Percentiles rank a stretch among this genome's conserved stretches.
Evolutionary conservation across 1,140 invertebrate genomes (phyloP).

Genomic region (Eupristina koningsbergeri): DNA sequence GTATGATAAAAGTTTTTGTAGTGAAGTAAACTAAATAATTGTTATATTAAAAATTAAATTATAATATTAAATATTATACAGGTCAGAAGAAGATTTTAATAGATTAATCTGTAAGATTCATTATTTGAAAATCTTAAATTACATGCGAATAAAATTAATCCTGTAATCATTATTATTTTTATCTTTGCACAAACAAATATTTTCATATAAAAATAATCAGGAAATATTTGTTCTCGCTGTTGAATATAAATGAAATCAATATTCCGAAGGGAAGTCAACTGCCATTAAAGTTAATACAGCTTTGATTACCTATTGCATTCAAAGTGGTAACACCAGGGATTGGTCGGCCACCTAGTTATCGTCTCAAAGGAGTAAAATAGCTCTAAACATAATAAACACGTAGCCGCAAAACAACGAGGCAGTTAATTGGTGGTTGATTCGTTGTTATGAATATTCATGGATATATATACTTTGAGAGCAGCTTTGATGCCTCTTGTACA

Average conservation of each 20-base stretch:
- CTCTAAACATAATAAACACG: neutral
- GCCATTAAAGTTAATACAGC: neutral
- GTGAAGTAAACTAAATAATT: too few relatives aligned
- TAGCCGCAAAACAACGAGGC: conserved; percentile 10
- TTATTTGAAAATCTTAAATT: neutral
- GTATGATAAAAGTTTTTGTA: too few relatives aligned
- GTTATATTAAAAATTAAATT: too few relatives aligned
- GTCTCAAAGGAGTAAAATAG: neutral
- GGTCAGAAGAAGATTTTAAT: too few relatives aligned
- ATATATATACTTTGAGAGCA: neutral
- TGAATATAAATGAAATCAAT: neutral
- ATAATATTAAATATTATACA: too few relatives aligned
- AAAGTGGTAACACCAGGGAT: conserved; percentile 13
- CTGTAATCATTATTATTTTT: neutral
- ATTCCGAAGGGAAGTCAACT: neutral
- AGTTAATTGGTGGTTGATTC: conserved; percentile 22
- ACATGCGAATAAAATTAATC: neutral
- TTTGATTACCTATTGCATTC: neutral
- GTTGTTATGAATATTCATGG: conserved; percentile 46
- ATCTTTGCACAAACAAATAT: neutral
- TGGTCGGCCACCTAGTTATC: neutral
- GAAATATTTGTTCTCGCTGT: neutral
- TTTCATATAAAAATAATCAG: neutral
- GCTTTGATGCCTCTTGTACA: neutral
- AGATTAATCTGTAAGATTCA: too few relatives aligned